Evolutionary conservation across 2,113 vertebrate species (phyloP), one percentile per base, ranked within the genome.

Genomic region (Tapirus terrestris): DNA sequence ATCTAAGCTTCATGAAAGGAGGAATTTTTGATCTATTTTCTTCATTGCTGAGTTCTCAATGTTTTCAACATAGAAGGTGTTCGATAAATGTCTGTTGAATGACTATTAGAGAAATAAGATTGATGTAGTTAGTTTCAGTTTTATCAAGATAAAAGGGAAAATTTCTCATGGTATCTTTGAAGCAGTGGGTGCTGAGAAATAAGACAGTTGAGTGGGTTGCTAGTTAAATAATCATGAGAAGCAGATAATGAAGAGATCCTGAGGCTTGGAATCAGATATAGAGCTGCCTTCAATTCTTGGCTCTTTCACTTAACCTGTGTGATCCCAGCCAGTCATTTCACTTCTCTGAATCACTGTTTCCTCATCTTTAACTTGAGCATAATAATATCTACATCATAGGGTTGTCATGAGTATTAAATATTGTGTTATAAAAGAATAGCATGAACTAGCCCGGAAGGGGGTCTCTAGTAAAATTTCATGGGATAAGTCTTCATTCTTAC

Each of bases 31-130:
- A 70, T 91, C 39, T 60, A 1, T 72, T 90, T 80, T 96, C 48
- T 93, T 95, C 65, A 68, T 88, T 84, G 48, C n/a, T 25, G 48
- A 73, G n/a, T 76, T 82, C 76, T 43, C 56, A 67, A 2, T 76
- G 51, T 39, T 83, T 72, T 10, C 11, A 94, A 43, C 17, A 0
- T 39, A 86, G 48, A 85, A 65, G 21, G 29, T 85, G 3, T 61
- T 92, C 82, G 80, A 7, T 95, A 93, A 91, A 68, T 95, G 91
- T 39, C 3, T 81, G 51, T 81, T 94, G 83, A 91, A 77, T 48
- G 33, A 53, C 65, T 91, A 48, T 81, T 23, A 87, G 80, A 82
- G 33, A 83, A 96, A 93, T 84, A n/a, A 63, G 56, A 8, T 83
- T 60, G 60, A 33, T 58, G 13, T 31, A 61, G 43, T 91, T 89